Conservation (phyloP, 2,113 vertebrate species). For the Rhizomys pruinosus region DNA sequence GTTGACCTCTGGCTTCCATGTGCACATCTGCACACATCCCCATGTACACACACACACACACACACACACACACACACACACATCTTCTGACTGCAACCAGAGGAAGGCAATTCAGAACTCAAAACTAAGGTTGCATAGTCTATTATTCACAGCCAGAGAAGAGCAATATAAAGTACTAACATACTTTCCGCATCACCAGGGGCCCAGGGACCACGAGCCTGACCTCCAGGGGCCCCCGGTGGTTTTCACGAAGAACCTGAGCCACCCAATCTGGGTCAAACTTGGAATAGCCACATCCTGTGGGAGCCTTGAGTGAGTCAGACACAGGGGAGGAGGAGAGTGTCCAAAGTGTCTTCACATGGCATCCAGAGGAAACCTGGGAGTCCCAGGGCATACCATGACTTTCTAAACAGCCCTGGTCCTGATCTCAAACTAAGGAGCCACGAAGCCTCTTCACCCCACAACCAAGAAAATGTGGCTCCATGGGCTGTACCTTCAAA, state of each 20-base stretch:
- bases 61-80: no score
- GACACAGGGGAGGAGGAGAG: no score
- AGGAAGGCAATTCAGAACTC: not conserved
- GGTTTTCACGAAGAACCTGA: slow-evolving; percentile 13
- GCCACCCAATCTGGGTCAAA: not conserved
- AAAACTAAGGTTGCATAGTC: not conserved
- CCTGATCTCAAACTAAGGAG: not conserved
- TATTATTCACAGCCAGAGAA: slow-evolving; percentile 13
- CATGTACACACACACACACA: no score
- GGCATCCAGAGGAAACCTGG: not conserved
- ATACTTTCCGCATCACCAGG: not conserved
- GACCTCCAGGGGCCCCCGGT: not conserved
- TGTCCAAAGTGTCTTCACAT: not conserved
- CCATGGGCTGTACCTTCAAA: no score
- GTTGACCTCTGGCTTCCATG: not conserved
- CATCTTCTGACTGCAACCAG: not conserved
- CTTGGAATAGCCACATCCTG: not conserved
- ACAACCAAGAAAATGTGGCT: not conserved
- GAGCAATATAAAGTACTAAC: slow-evolving; percentile 17
- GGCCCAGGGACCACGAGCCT: not conserved
- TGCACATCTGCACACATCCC: not conserved
- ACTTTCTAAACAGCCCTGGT: not conserved
- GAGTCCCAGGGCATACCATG: fast-evolving
- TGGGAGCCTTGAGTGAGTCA: not conserved
- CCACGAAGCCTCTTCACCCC: not conserved